phyloP scores from a whole-genome alignment of 2,888 invertebrate species.

The Heteromurus nitidus region DNA sequence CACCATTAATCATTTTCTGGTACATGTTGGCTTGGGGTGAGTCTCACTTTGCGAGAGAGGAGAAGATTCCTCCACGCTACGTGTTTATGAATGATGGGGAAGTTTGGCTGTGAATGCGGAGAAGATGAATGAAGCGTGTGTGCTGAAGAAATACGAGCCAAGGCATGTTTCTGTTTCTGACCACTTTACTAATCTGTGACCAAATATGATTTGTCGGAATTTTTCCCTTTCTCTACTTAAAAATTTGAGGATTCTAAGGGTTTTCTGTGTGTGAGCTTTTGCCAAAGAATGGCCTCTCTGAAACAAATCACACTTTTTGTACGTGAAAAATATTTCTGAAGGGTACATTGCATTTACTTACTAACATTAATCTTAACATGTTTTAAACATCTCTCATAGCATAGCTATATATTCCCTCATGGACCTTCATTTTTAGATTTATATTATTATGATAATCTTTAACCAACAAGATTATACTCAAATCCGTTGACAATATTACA shows the following conservation, averaged over 20 bases:
- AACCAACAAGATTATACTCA: neutral
- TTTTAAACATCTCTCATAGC: too few species aligned
- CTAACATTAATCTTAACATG: too few species aligned
- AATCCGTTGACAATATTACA: neutral
- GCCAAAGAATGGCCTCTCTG: too few species aligned
- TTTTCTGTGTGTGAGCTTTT: too few species aligned
- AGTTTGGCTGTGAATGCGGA: neutral
- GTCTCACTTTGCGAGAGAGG: neutral
- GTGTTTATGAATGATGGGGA: neutral
- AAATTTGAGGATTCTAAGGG: too few species aligned
- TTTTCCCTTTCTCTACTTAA: conserved; percentile 6
- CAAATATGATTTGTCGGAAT: conserved; percentile 55
- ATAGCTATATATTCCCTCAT: too few species aligned
- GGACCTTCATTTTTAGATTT: too few species aligned
- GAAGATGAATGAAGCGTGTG: conserved; percentile 3
- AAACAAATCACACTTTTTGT: too few species aligned
- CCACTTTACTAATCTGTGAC: conserved; percentile 45
- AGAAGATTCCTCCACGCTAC: conserved; percentile 11
- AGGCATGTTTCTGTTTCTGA: conserved; percentile 33
- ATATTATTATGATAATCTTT: too few species aligned
- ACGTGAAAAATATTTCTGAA: too few species aligned
- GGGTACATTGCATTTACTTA: too few species aligned
- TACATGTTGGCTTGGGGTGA: neutral
- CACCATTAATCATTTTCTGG: conserved; percentile 56
- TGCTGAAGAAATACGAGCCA: conserved; percentile 19